Percentiles rank a stretch among this genome's conserved stretches.
Evolutionary conservation across 2,888 invertebrate species (phyloP).

Genomic region (Temnothorax rugatulus): DNA sequence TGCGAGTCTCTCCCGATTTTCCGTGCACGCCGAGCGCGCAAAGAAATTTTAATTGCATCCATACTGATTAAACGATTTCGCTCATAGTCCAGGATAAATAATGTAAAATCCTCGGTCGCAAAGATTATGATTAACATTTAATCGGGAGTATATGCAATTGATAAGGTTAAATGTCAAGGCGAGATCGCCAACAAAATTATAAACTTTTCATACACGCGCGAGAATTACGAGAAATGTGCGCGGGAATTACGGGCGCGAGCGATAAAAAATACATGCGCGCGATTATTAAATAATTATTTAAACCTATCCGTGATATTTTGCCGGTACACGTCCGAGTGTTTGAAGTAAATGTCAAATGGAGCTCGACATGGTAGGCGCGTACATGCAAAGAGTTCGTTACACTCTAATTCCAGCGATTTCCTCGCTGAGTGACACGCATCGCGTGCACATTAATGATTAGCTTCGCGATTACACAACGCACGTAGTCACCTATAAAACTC

Average conservation of each 20-base stretch:
- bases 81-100: neutral
- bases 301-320: neutral
- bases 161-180: slow-evolving; percentile 46
- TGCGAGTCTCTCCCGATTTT: neutral
- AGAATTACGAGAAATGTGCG: neutral
- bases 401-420: slow-evolving; percentile 38
- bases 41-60: slow-evolving; percentile 34
- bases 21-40: neutral
- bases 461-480: slow-evolving; percentile 46
- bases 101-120: neutral
- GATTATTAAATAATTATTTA: slow-evolving; percentile 33
- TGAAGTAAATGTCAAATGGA: slow-evolving; percentile 33
- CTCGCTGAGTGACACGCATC: slow-evolving; percentile 56
- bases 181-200: slow-evolving; percentile 20
- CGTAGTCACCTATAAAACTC: neutral
- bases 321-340: neutral
- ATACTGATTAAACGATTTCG: slow-evolving; percentile 12
- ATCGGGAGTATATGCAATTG: slow-evolving; percentile 7
- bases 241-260: neutral
- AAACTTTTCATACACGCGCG: neutral
- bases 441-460: slow-evolving; percentile 58
- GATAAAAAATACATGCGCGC: slow-evolving; percentile 25
- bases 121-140: slow-evolving; percentile 27
- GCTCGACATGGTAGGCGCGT: neutral
- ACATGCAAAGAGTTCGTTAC: slow-evolving; percentile 51